Evolutionary conservation across 2,888 invertebrate genomes (phyloP), one percentile per base, ranked within the genome.

Genomic region (Pandemis cinnamomeana): DNA sequence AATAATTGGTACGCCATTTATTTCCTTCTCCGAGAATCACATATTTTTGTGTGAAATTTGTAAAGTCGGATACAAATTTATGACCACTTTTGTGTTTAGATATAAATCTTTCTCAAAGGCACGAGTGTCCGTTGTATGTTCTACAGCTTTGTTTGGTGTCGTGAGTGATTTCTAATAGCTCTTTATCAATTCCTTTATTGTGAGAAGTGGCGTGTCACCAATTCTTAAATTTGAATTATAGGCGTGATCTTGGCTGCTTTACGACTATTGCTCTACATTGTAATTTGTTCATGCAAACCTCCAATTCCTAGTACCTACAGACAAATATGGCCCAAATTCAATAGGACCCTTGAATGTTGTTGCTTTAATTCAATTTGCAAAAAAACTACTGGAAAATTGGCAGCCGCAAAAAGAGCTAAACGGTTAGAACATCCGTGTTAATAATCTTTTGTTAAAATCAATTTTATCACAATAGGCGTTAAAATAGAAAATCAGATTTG

Each of bases 1-100:
- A 87, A 91, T 92, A 90, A 93, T 93, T 90, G 91, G 87, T 87
- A 84, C 83, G 86, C 90, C 89, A 91, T 93, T 92, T 91, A 92
- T 91, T 91, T 90, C 90, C 87, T 85, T 89, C 86, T 84, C 85
- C 82, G 78, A 82, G 87, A 88, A 88, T 86, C 83, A 84, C 81
- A 79, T 84, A 79, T 84, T 70, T 73, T 87, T 87, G 86, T 87
- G 79, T 84, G 80, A 84, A 88, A 74, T 67, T 89, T 88, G 80
- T 88, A 86, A 88, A 86, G 87, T 89, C 83, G 86, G 86, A 88
- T 87, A 86, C 83, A 84, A 90, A 90, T 92, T 92, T 92, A 92
- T 87, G 89, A 86, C 85, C 73, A 75, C 78, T 84, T 86, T 91
- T 91, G 87, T 92, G 83, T 80, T 79, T 78, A 76, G 82, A 82